A percentile compares a stretch with the other conserved stretches of the same genome.
phyloP scores from a whole-genome alignment of 2,888 invertebrate genomes.

The Cheilosia urbana region DNA sequence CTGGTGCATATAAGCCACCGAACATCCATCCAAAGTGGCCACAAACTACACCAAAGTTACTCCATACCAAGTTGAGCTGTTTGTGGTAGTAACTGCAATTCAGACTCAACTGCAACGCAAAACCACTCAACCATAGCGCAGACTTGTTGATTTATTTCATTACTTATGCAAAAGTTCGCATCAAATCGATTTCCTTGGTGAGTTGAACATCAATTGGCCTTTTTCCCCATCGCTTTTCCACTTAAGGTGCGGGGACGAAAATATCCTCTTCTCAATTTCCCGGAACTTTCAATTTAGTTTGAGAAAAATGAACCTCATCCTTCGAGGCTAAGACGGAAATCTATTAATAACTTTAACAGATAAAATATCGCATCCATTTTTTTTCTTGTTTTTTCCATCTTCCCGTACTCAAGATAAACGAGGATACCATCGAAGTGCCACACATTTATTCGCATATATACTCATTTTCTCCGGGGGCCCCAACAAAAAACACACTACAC shows the following conservation, averaged over 20 bases:
- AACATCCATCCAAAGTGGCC: too few relatives aligned
- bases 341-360: constrained; percentile 57
- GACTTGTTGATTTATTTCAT: constrained; percentile 55
- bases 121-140: neutral
- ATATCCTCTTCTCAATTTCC: neutral
- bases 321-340: constrained; percentile 22
- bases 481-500: neutral
- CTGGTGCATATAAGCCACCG: too few relatives aligned
- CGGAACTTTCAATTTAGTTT: constrained; percentile 9
- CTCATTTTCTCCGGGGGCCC: neutral
- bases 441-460: neutral
- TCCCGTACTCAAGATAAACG: constrained; percentile 36
- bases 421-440: constrained; percentile 35
- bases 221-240: neutral
- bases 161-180: constrained; percentile 35
- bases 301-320: constrained; percentile 27
- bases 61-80: neutral
- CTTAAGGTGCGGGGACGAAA: neutral
- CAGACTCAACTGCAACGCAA: neutral
- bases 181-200: constrained; percentile 29
- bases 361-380: constrained; percentile 53
- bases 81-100: constrained; percentile 10
- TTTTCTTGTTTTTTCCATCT: neutral
- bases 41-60: too few relatives aligned
- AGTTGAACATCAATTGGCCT: constrained; percentile 5